Evolutionary conservation across 2,797 vertebrate genomes (phyloP), one percentile per base, ranked within the genome.

Genomic region (Sebastes dallii): DNA sequence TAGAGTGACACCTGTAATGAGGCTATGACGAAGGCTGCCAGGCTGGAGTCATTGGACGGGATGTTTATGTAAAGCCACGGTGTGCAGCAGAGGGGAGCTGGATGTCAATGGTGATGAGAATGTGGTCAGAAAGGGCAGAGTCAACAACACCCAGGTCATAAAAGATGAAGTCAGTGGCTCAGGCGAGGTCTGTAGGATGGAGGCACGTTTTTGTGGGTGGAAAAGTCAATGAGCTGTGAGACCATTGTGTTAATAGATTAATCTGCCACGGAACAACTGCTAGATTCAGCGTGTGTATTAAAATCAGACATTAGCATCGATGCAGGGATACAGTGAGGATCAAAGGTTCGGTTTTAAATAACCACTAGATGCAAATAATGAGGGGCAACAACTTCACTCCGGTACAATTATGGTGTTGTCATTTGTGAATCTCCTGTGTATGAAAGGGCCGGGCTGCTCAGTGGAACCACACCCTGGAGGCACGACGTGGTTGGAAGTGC

Each of bases 211-310:
- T 77, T 39, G 72, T 58, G 76, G 75, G 72, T 56, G 82, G 59
- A 75, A 64, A 62, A 78, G 80, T 83, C 62, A 80, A 68, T 74
- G 80, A 87, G 73, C 83, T 86, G 62, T 55, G 50, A 72, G 36
- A 72, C 22, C 8, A 3, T 58, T 67, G 18, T 80, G 3, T 42
- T 42, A 16, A 46, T 59, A 76, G 80, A 81, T 86, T 50, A 58
- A 77, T 88, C 80, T 76, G 64, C 20, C 10, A n/a, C 25, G 12
- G 24, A 88, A 42, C 73, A 73, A 61, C 69, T 85, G 76, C 66
- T 50, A 55, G 73, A 58, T 81, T 71, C 22, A 66, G 54, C 77
- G 60, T 69, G 72, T 68, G 30, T 81, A 88, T 77, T 39, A 67
- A 77, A 84, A 67, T 56, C 22, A 61, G 7, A 39, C 24, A 29